Evolutionary conservation across 1,140 invertebrate species (phyloP).

Genomic region (Hermetia illucens): DNA sequence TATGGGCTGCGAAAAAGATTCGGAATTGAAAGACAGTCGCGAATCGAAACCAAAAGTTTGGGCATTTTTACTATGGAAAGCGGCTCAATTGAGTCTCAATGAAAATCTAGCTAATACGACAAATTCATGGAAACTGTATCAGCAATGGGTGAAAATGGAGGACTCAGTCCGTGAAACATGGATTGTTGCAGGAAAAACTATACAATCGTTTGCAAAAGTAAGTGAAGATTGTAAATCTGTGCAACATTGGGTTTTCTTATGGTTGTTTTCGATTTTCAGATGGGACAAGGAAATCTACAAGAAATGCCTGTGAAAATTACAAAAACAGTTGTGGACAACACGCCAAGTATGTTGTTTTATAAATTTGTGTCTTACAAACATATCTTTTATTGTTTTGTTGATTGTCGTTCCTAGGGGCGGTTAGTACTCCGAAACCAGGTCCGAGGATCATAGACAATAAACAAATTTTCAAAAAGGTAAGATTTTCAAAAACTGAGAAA

Average conservation of each 20-base stretch:
- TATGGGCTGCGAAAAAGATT: constrained; percentile 38
- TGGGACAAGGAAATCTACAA: constrained; percentile 24
- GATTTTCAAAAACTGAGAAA: too few species aligned
- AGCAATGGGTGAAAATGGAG: constrained; percentile 67
- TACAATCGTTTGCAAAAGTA: constrained; percentile 51
- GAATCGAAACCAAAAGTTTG: constrained; percentile 68
- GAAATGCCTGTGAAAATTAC: constrained; percentile 31
- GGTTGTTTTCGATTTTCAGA: constrained; percentile 2
- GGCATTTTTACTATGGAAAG: constrained; percentile 71
- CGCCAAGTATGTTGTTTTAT: constrained; percentile 9
- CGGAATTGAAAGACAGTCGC: constrained; percentile 40
- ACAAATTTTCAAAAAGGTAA: too few species aligned
- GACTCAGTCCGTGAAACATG: constrained; percentile 52
- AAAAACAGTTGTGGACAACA: constrained; percentile 27
- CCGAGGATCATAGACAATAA: too few species aligned
- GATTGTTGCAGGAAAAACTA: constrained; percentile 59
- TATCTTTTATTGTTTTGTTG: too few species aligned
- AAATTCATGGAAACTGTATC: constrained; percentile 63
- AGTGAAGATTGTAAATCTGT: constrained; percentile 14
- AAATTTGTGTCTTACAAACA: constrained; percentile 11
- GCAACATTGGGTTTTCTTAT: constrained; percentile 10
- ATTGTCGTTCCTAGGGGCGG: too few species aligned
- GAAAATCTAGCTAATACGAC: constrained; percentile 30
- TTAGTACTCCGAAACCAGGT: too few species aligned
- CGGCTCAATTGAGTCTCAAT: constrained; percentile 35